Evolutionary conservation across 1,140 invertebrate species (phyloP).

Genomic region (Stenopsyche tienmushanensis): DNA sequence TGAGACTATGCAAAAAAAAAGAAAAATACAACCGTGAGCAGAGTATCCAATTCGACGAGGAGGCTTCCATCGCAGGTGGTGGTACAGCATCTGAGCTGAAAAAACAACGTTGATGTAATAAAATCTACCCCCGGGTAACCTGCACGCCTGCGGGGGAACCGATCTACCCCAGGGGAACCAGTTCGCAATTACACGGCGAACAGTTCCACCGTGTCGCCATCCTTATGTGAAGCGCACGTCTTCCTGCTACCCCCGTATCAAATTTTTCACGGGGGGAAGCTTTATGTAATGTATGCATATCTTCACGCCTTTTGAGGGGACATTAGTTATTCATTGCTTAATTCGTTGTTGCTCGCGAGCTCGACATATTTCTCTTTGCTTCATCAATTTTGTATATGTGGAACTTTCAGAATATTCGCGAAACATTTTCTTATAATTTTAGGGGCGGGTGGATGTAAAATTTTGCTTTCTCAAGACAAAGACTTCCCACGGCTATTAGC

Average conservation of each 20-base stretch:
- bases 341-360: no score
- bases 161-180: not conserved
- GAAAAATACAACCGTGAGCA: not conserved
- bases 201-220: constrained; percentile 8
- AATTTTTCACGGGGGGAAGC: not conserved
- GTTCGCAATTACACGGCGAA: constrained; percentile 21
- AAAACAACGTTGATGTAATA: constrained; percentile 18
- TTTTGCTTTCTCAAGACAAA: no score
- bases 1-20: not conserved
- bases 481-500: no score
- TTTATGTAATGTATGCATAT: not conserved
- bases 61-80: not conserved
- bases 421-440: no score
- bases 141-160: not conserved
- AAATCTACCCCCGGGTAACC: constrained; percentile 5
- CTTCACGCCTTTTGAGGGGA: not conserved
- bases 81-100: constrained; percentile 11
- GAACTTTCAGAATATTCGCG: no score
- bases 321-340: not conserved
- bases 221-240: not conserved
- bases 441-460: no score
- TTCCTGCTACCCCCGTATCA: not conserved
- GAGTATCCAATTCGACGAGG: not conserved
- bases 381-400: no score
- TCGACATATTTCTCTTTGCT: no score